These are phyloP conservation scores for Nothocercus julius DNA, from an alignment of 2,113 vertebrate genomes.

Conservation along the genomic window DNA sequence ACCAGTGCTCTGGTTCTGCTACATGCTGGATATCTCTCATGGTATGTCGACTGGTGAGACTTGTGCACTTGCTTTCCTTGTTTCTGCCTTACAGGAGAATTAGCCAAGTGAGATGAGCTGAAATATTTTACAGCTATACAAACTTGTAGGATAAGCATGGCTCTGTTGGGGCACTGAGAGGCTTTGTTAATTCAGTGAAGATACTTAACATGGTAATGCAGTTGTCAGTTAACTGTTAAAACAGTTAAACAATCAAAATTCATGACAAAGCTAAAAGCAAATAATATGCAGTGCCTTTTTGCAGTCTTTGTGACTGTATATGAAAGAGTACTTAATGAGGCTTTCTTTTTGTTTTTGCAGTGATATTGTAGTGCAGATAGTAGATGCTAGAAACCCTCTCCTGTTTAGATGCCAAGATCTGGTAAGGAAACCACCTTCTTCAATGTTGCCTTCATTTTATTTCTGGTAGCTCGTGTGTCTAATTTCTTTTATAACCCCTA, in stretches of 20 bases:
- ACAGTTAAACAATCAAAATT: not conserved
- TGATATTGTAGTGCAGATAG: slow-evolving; percentile 94
- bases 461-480: not conserved
- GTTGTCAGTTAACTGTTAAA: not conserved
- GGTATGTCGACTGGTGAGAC: not conserved
- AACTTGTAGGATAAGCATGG: not conserved
- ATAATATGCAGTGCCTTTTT: not conserved
- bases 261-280: not conserved
- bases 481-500: not conserved
- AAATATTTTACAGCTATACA: not conserved
- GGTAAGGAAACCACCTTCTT: slow-evolving; percentile 77
- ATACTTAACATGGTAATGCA: not conserved
- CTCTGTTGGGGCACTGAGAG: not conserved
- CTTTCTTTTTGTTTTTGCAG: slow-evolving; percentile 76
- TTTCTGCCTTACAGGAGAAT: not conserved
- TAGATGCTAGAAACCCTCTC: slow-evolving; percentile 94
- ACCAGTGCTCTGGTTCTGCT: not conserved
- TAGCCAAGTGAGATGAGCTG: not conserved
- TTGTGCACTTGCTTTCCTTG: rapidly evolving
- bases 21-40: not conserved
- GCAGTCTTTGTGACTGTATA: not conserved
- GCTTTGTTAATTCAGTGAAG: not conserved
- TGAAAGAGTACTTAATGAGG: not conserved
- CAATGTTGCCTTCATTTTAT: not conserved
- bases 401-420: slow-evolving; percentile 94